Conservation (phyloP, 2,888 invertebrate species). For the Elysia crispata region DNA sequence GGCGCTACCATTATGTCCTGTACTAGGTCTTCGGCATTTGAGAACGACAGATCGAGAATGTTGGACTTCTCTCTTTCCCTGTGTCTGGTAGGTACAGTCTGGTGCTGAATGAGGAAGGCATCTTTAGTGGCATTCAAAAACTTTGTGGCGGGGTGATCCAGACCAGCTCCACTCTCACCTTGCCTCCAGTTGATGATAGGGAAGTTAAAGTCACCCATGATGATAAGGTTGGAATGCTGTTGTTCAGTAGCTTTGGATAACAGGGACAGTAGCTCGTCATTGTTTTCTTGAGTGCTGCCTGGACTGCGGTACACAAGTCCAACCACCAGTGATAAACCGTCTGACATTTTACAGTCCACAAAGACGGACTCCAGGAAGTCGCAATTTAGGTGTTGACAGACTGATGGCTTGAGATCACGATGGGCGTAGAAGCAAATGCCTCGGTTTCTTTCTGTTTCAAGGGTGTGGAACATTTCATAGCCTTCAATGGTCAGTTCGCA, state of each 20-base stretch:
- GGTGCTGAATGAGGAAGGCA: background rate
- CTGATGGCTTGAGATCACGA: constrained; percentile 11
- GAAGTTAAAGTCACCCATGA: constrained; percentile 23
- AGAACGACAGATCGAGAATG: constrained; percentile 15
- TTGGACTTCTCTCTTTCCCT: constrained; percentile 1
- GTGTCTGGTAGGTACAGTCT: constrained; percentile 11
- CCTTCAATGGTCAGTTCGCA: constrained; percentile 17
- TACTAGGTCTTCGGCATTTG: too few species aligned
- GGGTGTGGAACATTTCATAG: constrained; percentile 24
- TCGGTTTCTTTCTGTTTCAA: background rate
- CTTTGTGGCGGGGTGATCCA: background rate
- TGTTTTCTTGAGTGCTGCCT: constrained; percentile 11
- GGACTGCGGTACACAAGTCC: constrained; percentile 27
- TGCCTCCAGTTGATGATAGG: constrained; percentile 11
- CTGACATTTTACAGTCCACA: constrained; percentile 5
- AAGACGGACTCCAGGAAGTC: constrained; percentile 9
- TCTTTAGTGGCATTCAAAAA: constrained; percentile 19
- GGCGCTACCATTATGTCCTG: background rate
- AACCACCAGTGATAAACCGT: constrained; percentile 6
- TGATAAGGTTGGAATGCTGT: background rate
- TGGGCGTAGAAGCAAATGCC: background rate
- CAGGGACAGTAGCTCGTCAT: background rate
- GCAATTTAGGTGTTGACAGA: background rate
- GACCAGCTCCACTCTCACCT: constrained; percentile 7
- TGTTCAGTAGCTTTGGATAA: constrained; percentile 7